These are phyloP conservation scores for Mechanitis messenoides DNA, from an alignment of 2,888 invertebrate genomes.

Conservation along the genomic window DNA sequence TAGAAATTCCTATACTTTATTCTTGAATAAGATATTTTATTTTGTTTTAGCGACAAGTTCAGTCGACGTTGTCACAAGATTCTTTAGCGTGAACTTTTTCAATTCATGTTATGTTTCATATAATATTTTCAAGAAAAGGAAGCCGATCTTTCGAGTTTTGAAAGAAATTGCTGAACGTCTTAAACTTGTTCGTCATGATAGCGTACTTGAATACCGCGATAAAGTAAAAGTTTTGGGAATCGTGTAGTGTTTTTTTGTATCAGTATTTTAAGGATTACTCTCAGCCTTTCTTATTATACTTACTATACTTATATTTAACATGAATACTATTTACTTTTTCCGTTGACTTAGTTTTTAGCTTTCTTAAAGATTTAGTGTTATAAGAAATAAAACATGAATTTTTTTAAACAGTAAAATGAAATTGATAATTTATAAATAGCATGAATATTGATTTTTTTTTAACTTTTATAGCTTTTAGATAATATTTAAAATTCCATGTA, in stretches of 20 bases:
- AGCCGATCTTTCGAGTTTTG: slow-evolving; percentile 52
- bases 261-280: slow-evolving; percentile 5
- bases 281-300: background rate
- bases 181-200: slow-evolving; percentile 45
- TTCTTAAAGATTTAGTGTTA: too few relatives aligned
- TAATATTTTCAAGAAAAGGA: slow-evolving; percentile 54
- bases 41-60: slow-evolving; percentile 38
- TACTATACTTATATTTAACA: background rate
- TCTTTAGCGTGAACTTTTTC: slow-evolving; percentile 53
- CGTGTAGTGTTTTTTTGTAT: slow-evolving; percentile 13
- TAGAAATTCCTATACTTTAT: background rate
- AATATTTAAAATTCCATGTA: too few relatives aligned
- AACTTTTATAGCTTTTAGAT: too few relatives aligned
- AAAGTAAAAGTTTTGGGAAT: slow-evolving; percentile 46
- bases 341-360: too few relatives aligned
- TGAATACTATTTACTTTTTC: background rate
- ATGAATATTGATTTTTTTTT: too few relatives aligned
- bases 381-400: too few relatives aligned
- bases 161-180: slow-evolving; percentile 47
- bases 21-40: slow-evolving; percentile 12
- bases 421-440: too few relatives aligned
- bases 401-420: too few relatives aligned
- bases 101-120: slow-evolving; percentile 61
- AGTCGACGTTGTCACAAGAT: slow-evolving; percentile 41
- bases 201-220: slow-evolving; percentile 41